These are phyloP conservation scores for Hoplias malabaricus DNA, from an alignment of 2,113 vertebrate genomes.

Conservation along the genomic window DNA sequence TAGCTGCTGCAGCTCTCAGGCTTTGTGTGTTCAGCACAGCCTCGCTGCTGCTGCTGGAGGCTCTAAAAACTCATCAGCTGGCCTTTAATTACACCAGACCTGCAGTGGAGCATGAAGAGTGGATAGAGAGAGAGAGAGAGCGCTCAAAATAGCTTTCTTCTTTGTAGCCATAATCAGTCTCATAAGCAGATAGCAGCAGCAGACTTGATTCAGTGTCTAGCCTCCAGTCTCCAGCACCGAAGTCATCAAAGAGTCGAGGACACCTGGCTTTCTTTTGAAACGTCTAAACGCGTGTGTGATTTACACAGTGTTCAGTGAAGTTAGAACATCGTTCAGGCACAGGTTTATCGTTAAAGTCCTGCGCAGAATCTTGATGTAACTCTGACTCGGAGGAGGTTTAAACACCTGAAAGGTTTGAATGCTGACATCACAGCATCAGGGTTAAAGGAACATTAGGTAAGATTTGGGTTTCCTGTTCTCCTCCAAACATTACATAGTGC, in stretches of 20 bases:
- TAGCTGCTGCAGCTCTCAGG: background rate
- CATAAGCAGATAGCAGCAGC: background rate
- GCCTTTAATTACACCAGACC: conserved; percentile 38
- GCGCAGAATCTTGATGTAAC: too few species aligned
- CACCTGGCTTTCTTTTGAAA: background rate
- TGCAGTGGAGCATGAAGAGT: conserved; percentile 4
- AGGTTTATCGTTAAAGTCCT: too few species aligned
- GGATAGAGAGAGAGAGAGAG: background rate
- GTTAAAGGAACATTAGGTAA: too few species aligned
- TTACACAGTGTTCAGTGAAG: too few species aligned
- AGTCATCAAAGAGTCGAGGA: background rate
- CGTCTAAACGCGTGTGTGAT: too few species aligned
- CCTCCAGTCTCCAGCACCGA: background rate
- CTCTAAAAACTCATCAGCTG: conserved; percentile 3
- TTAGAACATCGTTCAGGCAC: too few species aligned
- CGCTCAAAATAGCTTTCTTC: background rate
- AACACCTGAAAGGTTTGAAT: too few species aligned
- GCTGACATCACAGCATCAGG: too few species aligned
- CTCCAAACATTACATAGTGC: too few species aligned
- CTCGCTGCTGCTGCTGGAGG: background rate
- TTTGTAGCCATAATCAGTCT: background rate
- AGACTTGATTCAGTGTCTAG: background rate
- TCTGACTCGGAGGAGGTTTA: too few species aligned
- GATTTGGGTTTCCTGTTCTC: too few species aligned
- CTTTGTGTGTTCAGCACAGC: background rate